These are phyloP conservation scores for Arrhamphus sclerolepis DNA, from an alignment of 2,797 vertebrate genomes.

Conservation along the genomic window DNA sequence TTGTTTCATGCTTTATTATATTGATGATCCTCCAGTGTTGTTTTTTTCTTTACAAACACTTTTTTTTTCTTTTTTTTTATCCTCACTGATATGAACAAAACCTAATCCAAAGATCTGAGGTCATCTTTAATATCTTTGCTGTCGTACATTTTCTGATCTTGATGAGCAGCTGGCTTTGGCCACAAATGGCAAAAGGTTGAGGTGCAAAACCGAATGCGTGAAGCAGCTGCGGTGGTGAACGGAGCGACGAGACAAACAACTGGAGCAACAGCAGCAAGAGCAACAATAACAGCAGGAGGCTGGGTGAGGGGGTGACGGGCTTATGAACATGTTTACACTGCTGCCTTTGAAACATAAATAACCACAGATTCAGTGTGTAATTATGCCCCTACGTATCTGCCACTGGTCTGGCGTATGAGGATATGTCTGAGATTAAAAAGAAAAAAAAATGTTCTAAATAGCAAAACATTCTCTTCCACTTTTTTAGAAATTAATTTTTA, in stretches of 20 bases:
- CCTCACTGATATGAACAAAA: background rate
- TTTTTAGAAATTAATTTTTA: conserved; percentile 12
- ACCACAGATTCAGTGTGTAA: conserved; percentile 35
- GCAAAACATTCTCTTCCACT: conserved; percentile 7
- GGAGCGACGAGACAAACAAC: conserved; percentile 32
- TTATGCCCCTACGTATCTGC: too few relatives aligned
- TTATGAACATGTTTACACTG: conserved; percentile 48
- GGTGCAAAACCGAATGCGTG: conserved; percentile 4
- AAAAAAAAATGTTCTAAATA: background rate
- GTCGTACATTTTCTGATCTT: conserved; percentile 7
- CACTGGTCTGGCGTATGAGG: too few relatives aligned
- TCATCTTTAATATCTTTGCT: conserved; percentile 2
- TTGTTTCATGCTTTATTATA: background rate
- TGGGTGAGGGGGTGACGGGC: conserved; percentile 13
- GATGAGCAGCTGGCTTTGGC: conserved; percentile 19
- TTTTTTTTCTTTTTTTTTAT: conserved; percentile 5
- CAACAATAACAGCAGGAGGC: conserved; percentile 46
- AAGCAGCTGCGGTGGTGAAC: conserved; percentile 6
- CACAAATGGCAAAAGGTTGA: conserved; percentile 9
- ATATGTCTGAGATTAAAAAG: too few relatives aligned
- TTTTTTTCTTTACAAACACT: conserved; percentile 1
- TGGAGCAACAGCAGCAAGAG: conserved; percentile 23
- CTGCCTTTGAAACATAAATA: conserved; percentile 57
- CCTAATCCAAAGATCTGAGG: background rate
- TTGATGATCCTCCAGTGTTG: background rate